These are phyloP conservation scores for Cyrtonyx montezumae DNA, from an alignment of 2,113 vertebrate species.

Conservation along the genomic window DNA sequence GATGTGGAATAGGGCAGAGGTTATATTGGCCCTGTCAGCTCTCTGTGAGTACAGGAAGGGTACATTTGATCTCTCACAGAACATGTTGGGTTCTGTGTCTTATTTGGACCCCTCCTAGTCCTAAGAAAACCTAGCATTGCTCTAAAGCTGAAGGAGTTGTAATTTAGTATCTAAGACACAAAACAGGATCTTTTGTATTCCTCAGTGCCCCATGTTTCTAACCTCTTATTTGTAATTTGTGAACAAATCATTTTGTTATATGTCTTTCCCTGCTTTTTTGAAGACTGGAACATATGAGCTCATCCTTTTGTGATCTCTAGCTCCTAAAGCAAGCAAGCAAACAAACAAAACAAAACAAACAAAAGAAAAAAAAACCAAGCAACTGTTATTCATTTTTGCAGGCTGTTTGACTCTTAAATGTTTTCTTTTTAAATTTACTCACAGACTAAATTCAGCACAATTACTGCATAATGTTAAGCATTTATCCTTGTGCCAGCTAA, in stretches of 20 bases:
- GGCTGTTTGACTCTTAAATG: neutral
- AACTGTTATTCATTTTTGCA: slow-evolving; percentile 9
- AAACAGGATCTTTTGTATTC: neutral
- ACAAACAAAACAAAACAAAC: too few relatives aligned
- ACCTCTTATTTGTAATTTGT: neutral
- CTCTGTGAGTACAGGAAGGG: neutral
- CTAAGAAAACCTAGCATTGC: neutral
- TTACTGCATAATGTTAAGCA: neutral
- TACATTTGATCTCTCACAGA: neutral
- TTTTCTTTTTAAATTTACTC: slow-evolving; percentile 4
- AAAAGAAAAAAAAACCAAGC: neutral
- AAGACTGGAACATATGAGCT: slow-evolving; percentile 7
- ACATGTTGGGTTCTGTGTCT: neutral
- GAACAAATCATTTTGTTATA: neutral
- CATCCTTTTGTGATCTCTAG: neutral
- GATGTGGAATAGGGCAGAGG: neutral
- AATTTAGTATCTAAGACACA: neutral
- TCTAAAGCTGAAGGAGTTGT: neutral
- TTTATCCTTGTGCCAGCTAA: slow-evolving; percentile 19
- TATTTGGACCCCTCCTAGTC: neutral
- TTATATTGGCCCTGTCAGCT: neutral
- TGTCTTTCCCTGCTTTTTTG: neutral
- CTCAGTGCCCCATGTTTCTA: neutral
- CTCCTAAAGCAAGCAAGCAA: neutral
- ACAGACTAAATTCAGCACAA: neutral